These are phyloP conservation scores for Girardinichthys multiradiatus DNA, from an alignment of 2,113 vertebrate species.

Conservation along the genomic window DNA sequence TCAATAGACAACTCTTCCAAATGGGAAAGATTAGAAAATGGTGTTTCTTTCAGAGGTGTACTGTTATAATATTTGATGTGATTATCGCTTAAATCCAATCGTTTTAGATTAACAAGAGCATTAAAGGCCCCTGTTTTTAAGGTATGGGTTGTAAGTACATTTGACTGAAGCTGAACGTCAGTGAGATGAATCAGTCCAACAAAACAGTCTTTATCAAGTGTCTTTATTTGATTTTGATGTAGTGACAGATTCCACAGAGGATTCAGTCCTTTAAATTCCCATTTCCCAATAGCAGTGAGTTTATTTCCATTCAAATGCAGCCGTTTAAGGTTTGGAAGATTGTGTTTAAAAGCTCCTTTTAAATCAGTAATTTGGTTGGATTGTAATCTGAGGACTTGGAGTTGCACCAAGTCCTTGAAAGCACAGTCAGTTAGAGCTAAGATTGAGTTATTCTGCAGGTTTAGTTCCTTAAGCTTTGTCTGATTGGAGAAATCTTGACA, in stretches of 20 bases:
- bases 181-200: conserved; percentile 58
- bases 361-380: conserved; percentile 58
- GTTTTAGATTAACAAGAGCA: conserved; percentile 61
- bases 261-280: conserved; percentile 35
- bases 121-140: conserved; percentile 38
- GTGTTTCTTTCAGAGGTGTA: conserved; percentile 23
- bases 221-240: conserved; percentile 61
- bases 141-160: conserved; percentile 26
- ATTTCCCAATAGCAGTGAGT: conserved; percentile 27
- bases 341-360: conserved; percentile 46
- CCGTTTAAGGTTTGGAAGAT: conserved; percentile 56
- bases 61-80: neutral
- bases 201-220: conserved; percentile 56
- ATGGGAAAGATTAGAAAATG: conserved; percentile 67
- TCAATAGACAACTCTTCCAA: conserved; percentile 59
- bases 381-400: conserved; percentile 68
- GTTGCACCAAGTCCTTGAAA: conserved; percentile 63
- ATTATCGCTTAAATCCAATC: conserved; percentile 69
- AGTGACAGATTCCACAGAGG: conserved; percentile 66
- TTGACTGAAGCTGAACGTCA: conserved; percentile 44
- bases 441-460: conserved; percentile 67
- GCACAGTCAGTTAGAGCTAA: conserved; percentile 41
- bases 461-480: conserved; percentile 55
- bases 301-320: conserved; percentile 67
- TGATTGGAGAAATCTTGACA: conserved; percentile 69